Evolutionary conservation across 1,140 invertebrate species (phyloP), one percentile per base, ranked within the genome.

Genomic region (Drosophila funebris): DNA sequence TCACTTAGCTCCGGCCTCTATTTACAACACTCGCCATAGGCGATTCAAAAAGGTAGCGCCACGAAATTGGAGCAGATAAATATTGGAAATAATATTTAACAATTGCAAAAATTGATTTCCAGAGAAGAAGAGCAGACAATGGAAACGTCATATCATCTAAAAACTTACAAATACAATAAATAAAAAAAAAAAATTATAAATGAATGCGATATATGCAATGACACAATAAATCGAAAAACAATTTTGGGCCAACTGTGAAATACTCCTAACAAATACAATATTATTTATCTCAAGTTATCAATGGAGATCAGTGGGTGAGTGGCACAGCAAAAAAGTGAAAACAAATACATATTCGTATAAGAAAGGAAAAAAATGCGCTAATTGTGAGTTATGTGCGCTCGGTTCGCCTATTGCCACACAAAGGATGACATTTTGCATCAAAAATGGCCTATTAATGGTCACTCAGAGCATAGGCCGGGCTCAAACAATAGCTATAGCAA

Each of bases 1-100:
- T 75, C 68, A 29, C 33, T 73, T 48, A 66, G 60, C 73, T 46
- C 37, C 37, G 53, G 37, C 75, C 50, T 43, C 73, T 61, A 77
- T 85, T 77, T 36, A 46, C 46, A 54, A 54, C 33, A 60, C 22
- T n/a, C 31, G 33, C 50, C 14, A 4, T n/a, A 14, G 43, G 54
- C 43, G n/a, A 67, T 73, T 68, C 31, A 27, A 39, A 66, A 22
- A 57, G 20, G 44, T 41, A 71, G 50, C 50, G 41, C 69, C 53
- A 74, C 46, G 48, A 85, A 85, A 85, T 87, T 82, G 68, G 81
- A 82, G 82, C 82, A 78, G 57, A 78, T 81, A 81, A 81, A 78
- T 68, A 81, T 68, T 62, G 50, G 46, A 85, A 64, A 41, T 64
- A 58, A 18, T 46, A 63, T 84, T 67, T 66, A 37, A 75, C 44